These are phyloP conservation scores for Zophobas atratus DNA, from an alignment of 1,140 invertebrate genomes.

Conservation along the genomic window DNA sequence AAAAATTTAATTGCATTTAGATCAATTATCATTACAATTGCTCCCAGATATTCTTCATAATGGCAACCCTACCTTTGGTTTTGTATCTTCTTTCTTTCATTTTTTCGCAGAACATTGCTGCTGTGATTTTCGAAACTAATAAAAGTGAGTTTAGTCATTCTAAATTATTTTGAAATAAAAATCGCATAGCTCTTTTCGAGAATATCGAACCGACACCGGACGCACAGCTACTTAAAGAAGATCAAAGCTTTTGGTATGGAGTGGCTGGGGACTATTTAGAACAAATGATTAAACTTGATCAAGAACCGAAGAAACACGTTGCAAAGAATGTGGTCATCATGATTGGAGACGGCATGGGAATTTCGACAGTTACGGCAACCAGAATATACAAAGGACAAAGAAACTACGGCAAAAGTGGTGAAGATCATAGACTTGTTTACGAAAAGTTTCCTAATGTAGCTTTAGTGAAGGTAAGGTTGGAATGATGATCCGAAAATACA, in stretches of 20 bases:
- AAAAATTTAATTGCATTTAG: neutral
- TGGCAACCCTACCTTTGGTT: neutral
- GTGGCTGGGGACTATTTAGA: constrained; percentile 29
- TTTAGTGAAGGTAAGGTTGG: constrained; percentile 76
- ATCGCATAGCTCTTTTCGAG: constrained; percentile 16
- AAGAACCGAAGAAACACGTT: constrained; percentile 9
- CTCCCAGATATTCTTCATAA: neutral
- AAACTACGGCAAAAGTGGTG: constrained; percentile 70
- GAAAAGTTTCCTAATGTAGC: constrained; percentile 83
- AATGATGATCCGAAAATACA: neutral
- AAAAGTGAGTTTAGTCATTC: constrained; percentile 3
- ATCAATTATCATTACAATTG: neutral
- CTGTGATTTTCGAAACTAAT: neutral
- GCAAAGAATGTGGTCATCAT: constrained; percentile 77
- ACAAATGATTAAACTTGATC: constrained; percentile 17
- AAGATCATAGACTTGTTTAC: constrained; percentile 78
- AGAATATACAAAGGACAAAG: constrained; percentile 77
- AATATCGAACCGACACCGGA: constrained; percentile 32
- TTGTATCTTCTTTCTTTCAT: neutral
- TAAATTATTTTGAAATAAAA: neutral
- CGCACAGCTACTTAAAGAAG: constrained; percentile 28
- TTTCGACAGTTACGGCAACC: constrained; percentile 82
- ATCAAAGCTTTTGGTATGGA: constrained; percentile 44
- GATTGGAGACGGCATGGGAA: constrained; percentile 87
- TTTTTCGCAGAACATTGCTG: neutral